Conservation (phyloP, 2,888 invertebrate species). For the Hemaris fuciformis region DNA sequence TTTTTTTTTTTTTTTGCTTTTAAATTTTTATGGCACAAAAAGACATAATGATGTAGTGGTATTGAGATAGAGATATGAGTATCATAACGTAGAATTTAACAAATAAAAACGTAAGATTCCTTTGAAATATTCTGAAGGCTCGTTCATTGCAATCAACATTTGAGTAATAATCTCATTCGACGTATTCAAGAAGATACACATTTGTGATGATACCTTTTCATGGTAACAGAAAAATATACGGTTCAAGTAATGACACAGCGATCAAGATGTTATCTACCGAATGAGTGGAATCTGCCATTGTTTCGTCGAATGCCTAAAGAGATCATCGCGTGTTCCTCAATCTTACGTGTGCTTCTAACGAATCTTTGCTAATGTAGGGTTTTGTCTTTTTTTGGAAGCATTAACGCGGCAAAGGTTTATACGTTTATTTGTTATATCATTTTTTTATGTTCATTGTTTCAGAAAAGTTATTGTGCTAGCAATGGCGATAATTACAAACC, state of each 20-base stretch:
- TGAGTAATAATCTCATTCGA: background rate
- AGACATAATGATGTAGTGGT: too few species aligned
- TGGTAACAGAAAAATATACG: background rate
- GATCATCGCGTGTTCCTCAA: slow-evolving; percentile 60
- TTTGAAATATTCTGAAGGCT: too few species aligned
- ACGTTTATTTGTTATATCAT: background rate
- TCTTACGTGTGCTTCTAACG: slow-evolving; percentile 40
- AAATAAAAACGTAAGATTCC: too few species aligned
- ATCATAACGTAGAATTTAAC: too few species aligned
- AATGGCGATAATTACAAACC: too few species aligned
- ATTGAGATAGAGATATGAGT: too few species aligned
- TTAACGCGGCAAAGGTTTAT: background rate
- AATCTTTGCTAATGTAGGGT: background rate
- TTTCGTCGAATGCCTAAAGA: slow-evolving; percentile 54
- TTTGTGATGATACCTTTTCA: background rate
- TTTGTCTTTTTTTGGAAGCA: background rate
- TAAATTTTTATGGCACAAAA: too few species aligned
- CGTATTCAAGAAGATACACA: background rate
- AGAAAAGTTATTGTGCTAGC: background rate
- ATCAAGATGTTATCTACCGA: slow-evolving; percentile 51
- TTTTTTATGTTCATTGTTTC: background rate
- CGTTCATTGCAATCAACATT: background rate
- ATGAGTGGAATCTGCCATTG: slow-evolving; percentile 47
- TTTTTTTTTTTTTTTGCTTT: too few species aligned
- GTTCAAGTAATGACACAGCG: slow-evolving; percentile 29